phyloP scores from a whole-genome alignment of 2,797 vertebrate genomes.

The Enteromius radiatus region DNA sequence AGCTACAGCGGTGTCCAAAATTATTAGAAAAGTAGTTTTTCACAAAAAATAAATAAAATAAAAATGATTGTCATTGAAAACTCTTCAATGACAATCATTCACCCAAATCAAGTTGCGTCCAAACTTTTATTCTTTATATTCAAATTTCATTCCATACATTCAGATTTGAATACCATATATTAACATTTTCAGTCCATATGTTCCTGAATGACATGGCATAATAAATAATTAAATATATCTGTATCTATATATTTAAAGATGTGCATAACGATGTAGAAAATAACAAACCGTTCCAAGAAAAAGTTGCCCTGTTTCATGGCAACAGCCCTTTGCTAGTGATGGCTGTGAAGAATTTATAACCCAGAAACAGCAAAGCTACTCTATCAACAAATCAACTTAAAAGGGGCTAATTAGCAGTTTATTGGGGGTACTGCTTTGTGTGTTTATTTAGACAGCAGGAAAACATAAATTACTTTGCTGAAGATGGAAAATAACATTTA shows the following conservation, averaged over 20 bases:
- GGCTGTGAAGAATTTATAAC: conserved; percentile 9
- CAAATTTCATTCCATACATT: too few relatives aligned
- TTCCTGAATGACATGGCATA: too few relatives aligned
- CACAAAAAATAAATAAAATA: too few relatives aligned
- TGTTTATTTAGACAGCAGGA: conserved; percentile 10
- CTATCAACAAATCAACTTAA: conserved; percentile 42
- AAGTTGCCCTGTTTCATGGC: conserved; percentile 14
- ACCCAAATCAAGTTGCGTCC: too few relatives aligned
- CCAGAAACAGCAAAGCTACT: conserved; percentile 5
- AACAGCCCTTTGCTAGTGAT: conserved; percentile 15
- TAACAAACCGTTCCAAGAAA: not conserved
- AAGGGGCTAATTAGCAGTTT: conserved; percentile 32
- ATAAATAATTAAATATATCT: too few relatives aligned
- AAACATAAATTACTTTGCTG: conserved; percentile 17
- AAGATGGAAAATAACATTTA: conserved; percentile 40
- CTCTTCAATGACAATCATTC: too few relatives aligned
- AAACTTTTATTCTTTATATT: too few relatives aligned
- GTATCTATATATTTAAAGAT: not conserved
- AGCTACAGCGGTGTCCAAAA: too few relatives aligned
- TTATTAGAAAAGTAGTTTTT: too few relatives aligned
- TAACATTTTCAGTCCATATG: too few relatives aligned
- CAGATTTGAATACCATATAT: too few relatives aligned
- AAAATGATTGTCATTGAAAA: too few relatives aligned
- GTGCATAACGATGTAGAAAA: not conserved
- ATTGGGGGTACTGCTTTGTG: conserved; percentile 31